Conservation (phyloP, 2,888 invertebrate species). For the Calameuta idolon region DNA sequence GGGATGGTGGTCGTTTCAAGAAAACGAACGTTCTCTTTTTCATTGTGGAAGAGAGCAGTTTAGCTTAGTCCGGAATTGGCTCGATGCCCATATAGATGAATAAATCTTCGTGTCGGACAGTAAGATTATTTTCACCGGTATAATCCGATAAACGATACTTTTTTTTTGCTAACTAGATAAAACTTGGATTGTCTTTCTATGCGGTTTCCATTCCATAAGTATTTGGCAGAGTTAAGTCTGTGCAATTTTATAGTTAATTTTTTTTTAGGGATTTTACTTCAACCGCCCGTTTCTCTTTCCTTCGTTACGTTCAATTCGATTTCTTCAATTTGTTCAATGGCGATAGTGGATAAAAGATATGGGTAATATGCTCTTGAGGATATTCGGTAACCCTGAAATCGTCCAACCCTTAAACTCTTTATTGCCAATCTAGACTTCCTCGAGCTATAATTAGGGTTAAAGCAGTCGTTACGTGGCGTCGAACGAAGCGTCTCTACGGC, state of each 20-base stretch:
- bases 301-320: background rate
- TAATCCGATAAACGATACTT: slow-evolving; percentile 28
- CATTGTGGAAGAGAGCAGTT: slow-evolving; percentile 26
- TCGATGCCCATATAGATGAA: slow-evolving; percentile 21
- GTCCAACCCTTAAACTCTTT: background rate
- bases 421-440: background rate
- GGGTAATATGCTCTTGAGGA: no score
- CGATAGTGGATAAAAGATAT: background rate
- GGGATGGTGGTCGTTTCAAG: slow-evolving; percentile 22
- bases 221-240: background rate
- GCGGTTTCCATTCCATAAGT: slow-evolving; percentile 7
- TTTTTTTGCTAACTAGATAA: slow-evolving; percentile 18
- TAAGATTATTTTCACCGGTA: slow-evolving; percentile 26
- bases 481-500: background rate
- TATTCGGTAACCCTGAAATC: no score
- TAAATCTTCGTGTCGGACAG: slow-evolving; percentile 9
- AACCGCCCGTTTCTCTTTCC: background rate
- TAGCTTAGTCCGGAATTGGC: slow-evolving; percentile 28
- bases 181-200: slow-evolving; percentile 10
- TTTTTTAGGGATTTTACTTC: background rate
- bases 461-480: background rate
- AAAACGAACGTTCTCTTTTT: slow-evolving; percentile 22
- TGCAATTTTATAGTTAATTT: background rate
- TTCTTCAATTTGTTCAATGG: background rate
- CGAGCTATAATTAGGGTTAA: background rate